Base-by-base conservation (phyloP, 2,113 vertebrate genomes). In the Apistogramma diplotaenia region DNA sequence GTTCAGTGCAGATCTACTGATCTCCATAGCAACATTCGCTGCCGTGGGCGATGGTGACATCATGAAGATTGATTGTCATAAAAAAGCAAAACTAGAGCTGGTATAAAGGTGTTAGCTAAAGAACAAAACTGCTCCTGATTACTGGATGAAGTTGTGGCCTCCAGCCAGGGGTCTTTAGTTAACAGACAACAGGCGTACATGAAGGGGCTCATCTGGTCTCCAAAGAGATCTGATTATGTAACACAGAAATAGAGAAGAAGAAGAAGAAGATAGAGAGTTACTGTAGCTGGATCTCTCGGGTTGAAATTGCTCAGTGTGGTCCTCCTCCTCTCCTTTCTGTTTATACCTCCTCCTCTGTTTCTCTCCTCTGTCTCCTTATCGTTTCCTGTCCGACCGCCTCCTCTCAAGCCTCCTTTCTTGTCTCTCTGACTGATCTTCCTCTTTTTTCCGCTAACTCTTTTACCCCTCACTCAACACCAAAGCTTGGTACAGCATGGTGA, bases 1-100 rank as follows among this genome's bases (percentile, higher is more conserved):
- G 83, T 83, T 91, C 29, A 54, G 61, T 72, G 85, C 89, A 84
- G 91, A 91, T 91, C 90, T 85, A 85, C 91, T 89, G 87, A 94
- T 94, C 90, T 92, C 93, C 93, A 94, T 94, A 89, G 93, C 92
- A 93, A 94, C 93, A 76, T 85, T 83, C 56, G 46, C 59, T 83
- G 88, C 89, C 19, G 92, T 92, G 90, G 89, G 92, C 86, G 83
- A 91, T 27, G 58, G 89, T 91, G 90, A 90, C 89, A 93, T 93
- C 87, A 94, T 74, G 81, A 90, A 86, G 84, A 93, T 88, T 91
- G 91, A 92, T 93, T 88, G 90, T 92, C 91, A 93, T 87, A 76
- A 84, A 84, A 85, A 85, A 85, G 72, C 37, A 74, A 88, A 62
- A 80, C 74, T 56, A 55, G 72, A 84, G 84, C 67, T 76, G 65